Evolutionary conservation across 2,888 invertebrate species (phyloP), one percentile per base, ranked within the genome.

Genomic region (Hecatera dysodea): DNA sequence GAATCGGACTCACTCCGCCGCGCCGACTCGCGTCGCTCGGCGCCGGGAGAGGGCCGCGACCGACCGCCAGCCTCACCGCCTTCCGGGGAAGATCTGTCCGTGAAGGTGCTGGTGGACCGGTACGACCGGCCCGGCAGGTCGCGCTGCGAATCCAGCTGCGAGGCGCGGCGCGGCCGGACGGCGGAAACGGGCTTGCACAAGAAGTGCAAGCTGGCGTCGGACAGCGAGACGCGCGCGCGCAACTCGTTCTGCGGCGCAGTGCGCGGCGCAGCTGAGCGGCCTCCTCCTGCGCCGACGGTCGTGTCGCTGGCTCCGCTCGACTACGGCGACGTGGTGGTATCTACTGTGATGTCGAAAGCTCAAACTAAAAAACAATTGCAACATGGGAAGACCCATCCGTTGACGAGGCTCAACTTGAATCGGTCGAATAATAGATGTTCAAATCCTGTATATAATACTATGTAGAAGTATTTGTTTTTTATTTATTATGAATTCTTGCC

Each of bases 331-430:
- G 96, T 97, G 83, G 96, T 97, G 71, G 97, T 97, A 67, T 96
- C 97, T 75, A 97, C 97, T 89, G 97, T 97, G 87, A 97, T 97
- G 87, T 97, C 97, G 85, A 97, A 97, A 92, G 97, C 97, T 89
- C 97, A 97, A 90, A 97, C 97, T 86, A 98, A 98, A 93, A 97
- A 98, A 94, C 98, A 98, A 94, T 97, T 97, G 90, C 98, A 99
- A 93, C 98, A 98, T 92, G 99, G 99, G 87, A 98, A 98, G 94
- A 98, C 98, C 89, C 99, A 99, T 96, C 99, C 99, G 84, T 96
- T 99, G 90, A 97, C 98, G 89, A 98, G 98, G 97, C 97, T 99
- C 94, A 97, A 97, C 95, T 96, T 97, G 94, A 97, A 97, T 93
- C 97, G 98, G 96, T 97, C 95, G 97, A 97, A 95, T 91, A 95